These are phyloP conservation scores for Enhydra lutris DNA, from an alignment of 2,113 vertebrate species.

Conservation along the genomic window DNA sequence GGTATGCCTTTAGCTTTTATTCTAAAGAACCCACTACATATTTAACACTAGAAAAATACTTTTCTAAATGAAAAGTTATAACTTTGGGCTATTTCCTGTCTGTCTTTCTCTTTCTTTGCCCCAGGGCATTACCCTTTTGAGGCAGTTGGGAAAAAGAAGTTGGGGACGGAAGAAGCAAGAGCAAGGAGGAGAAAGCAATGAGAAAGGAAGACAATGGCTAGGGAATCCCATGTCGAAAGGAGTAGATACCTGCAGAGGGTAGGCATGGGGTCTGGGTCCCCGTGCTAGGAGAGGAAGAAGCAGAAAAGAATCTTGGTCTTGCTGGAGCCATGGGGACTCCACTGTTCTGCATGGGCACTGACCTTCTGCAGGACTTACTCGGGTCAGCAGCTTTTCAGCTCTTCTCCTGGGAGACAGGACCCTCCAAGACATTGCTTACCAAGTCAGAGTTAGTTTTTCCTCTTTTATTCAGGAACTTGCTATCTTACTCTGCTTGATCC, in stretches of 20 bases:
- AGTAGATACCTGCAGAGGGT: neutral
- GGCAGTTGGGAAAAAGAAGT: neutral
- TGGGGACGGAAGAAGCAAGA: neutral
- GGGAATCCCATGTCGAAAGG: neutral
- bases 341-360: neutral
- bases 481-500: neutral
- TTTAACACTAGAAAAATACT: neutral
- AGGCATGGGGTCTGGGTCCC: neutral
- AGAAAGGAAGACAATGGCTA: neutral
- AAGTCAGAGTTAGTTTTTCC: neutral
- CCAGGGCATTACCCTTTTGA: neutral
- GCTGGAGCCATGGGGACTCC: rapidly evolving
- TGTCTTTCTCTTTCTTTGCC: neutral
- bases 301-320: neutral
- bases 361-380: neutral
- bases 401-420: neutral
- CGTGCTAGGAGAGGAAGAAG: too few relatives aligned
- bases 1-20: neutral
- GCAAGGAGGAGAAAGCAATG: neutral
- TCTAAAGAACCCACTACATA: neutral
- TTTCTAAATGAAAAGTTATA: neutral
- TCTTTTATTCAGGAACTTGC: neutral
- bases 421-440: neutral
- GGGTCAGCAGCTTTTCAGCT: neutral
- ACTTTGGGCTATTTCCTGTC: neutral